These are phyloP conservation scores for Holothuria leucospilota DNA, from an alignment of 53 echinoderm and acorn worm genomes.

Conservation along the genomic window DNA sequence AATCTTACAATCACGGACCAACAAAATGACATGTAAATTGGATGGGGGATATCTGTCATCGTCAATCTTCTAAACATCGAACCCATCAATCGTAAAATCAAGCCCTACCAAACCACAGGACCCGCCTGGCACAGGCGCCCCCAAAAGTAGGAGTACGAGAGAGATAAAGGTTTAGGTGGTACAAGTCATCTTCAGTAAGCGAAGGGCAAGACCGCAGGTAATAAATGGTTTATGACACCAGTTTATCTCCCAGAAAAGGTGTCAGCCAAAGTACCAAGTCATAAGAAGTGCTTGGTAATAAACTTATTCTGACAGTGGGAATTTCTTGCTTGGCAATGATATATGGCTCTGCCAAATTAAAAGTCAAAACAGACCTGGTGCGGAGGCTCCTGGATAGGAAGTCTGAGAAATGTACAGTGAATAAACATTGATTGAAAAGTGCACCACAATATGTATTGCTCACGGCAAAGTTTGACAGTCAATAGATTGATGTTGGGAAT, in stretches of 20 bases:
- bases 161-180: not conserved
- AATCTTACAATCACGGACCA: constrained; percentile 15
- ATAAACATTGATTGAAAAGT: no score
- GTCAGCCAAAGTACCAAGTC: not conserved
- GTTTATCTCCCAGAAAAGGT: not conserved
- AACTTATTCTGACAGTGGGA: constrained; percentile 36
- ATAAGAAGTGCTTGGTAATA: not conserved
- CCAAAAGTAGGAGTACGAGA: no score
- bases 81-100: constrained; percentile 33
- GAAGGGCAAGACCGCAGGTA: not conserved
- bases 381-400: no score
- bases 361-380: no score
- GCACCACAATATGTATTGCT: no score
- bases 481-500: no score
- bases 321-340: not conserved
- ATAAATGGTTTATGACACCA: constrained; percentile 33
- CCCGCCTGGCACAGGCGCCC: no score
- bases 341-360: no score
- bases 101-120: no score
- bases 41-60: constrained; percentile 37
- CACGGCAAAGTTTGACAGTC: no score
- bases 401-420: no score
- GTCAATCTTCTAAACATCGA: not conserved
- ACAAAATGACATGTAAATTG: constrained; percentile 41
- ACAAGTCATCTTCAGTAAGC: not conserved